Conservation (phyloP, 2,888 invertebrate species). For the Amblyjoppa proteus region DNA sequence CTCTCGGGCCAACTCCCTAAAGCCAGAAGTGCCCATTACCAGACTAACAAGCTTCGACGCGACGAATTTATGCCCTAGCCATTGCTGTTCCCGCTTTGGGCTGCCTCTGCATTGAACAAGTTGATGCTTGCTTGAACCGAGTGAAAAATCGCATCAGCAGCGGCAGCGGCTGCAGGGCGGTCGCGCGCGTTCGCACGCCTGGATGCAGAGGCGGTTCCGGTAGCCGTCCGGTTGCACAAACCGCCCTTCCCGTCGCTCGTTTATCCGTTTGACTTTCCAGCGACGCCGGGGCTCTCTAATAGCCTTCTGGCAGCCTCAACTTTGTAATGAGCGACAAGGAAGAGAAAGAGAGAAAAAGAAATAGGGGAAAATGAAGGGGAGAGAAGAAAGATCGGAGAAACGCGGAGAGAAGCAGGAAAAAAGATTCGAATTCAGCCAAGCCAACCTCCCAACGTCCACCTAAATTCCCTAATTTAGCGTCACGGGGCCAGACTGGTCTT, state of each 20-base stretch:
- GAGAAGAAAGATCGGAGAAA: constrained; percentile 35
- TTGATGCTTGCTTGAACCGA: constrained; percentile 49
- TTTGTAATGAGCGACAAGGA: constrained; percentile 54
- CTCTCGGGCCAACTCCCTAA: constrained; percentile 55
- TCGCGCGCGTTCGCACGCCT: constrained; percentile 33
- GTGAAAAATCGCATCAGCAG: constrained; percentile 48
- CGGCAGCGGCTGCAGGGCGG: not conserved
- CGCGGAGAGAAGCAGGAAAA: constrained; percentile 50
- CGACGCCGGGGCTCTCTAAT: constrained; percentile 45
- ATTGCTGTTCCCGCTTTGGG: constrained; percentile 45
- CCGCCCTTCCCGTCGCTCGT: constrained; percentile 23
- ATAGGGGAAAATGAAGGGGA: not conserved
- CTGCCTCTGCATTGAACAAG: constrained; percentile 58
- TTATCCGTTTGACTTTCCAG: constrained; percentile 42
- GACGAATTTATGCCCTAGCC: constrained; percentile 66
- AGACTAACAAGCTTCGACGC: constrained; percentile 67
- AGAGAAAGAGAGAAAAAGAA: constrained; percentile 33
- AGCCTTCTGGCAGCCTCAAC: constrained; percentile 52
- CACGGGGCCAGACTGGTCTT: constrained; percentile 72
- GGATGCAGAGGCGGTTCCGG: constrained; percentile 53
- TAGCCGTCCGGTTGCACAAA: constrained; percentile 39
- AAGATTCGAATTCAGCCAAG: constrained; percentile 64
- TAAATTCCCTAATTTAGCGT: constrained; percentile 81
- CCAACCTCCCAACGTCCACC: constrained; percentile 63
- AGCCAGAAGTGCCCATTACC: constrained; percentile 65